Conservation (phyloP, 2,888 invertebrate genomes). For the Drosophila longiperda region DNA sequence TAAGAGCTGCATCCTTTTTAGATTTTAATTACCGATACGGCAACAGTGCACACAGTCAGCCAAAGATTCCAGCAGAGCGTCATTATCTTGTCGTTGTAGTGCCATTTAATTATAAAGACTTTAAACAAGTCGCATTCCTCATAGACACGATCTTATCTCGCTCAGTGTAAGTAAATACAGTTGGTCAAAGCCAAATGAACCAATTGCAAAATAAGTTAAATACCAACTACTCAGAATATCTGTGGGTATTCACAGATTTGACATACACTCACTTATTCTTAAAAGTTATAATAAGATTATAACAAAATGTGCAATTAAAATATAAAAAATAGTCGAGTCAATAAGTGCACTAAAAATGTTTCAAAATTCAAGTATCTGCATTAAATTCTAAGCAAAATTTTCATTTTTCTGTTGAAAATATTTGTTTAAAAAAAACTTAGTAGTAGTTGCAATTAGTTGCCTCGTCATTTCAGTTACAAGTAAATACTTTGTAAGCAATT, state of each 20-base stretch:
- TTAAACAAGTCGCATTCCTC: conserved; percentile 67
- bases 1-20: conserved; percentile 66
- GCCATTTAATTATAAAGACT: conserved; percentile 75
- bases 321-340: not conserved
- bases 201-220: conserved; percentile 21
- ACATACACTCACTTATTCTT: conserved; percentile 18
- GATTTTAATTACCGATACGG: conserved; percentile 82
- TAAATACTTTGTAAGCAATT: conserved; percentile 18
- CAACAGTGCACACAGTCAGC: conserved; percentile 47
- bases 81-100: conserved; percentile 52
- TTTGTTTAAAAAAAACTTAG: not conserved
- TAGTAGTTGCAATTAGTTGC: conserved; percentile 5
- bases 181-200: conserved; percentile 37
- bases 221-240: not conserved
- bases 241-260: conserved; percentile 6
- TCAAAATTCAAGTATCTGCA: not conserved
- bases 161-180: conserved; percentile 38
- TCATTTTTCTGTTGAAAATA: not conserved
- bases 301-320: not conserved
- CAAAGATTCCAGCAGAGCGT: conserved; percentile 29
- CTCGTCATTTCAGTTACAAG: conserved; percentile 23
- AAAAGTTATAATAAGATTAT: not conserved
- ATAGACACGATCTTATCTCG: conserved; percentile 43
- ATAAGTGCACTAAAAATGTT: not conserved
- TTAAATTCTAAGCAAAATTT: not conserved